Conservation (phyloP, 2,888 invertebrate species). For the Erpobdella octoculata region DNA sequence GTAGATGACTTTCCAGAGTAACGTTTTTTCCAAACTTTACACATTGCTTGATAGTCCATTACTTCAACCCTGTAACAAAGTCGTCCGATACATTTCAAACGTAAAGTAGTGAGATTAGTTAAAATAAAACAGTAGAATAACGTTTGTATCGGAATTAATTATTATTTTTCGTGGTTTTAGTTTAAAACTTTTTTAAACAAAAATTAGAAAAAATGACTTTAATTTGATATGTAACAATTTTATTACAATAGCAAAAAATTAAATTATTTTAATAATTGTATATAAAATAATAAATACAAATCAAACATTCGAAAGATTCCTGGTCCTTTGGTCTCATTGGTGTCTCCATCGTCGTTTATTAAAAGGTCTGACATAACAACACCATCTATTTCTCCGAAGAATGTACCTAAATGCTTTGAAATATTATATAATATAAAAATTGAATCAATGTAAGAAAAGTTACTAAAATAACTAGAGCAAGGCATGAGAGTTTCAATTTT, state of each 20-base stretch:
- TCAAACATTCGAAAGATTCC: too few relatives aligned
- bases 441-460: neutral
- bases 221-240: neutral
- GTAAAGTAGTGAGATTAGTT: too few relatives aligned
- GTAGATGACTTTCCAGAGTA: conserved; percentile 32
- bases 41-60: conserved; percentile 41
- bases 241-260: conserved; percentile 2
- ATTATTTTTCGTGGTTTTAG: too few relatives aligned
- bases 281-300: neutral
- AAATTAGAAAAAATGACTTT: neutral
- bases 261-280: neutral
- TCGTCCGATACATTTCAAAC: too few relatives aligned
- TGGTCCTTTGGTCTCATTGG: too few relatives aligned
- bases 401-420: conserved; percentile 61
- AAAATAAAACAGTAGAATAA: too few relatives aligned
- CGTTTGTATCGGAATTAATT: too few relatives aligned
- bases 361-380: conserved; percentile 35
- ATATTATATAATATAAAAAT: too few relatives aligned
- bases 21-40: conserved; percentile 33
- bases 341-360: conserved; percentile 12
- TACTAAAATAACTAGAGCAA: neutral
- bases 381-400: conserved; percentile 87
- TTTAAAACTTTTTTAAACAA: neutral
- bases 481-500: neutral
- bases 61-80: conserved; percentile 40